Evolutionary conservation across 2,113 vertebrate species (phyloP).

Genomic region (Ophthalmolycus amberensis): DNA sequence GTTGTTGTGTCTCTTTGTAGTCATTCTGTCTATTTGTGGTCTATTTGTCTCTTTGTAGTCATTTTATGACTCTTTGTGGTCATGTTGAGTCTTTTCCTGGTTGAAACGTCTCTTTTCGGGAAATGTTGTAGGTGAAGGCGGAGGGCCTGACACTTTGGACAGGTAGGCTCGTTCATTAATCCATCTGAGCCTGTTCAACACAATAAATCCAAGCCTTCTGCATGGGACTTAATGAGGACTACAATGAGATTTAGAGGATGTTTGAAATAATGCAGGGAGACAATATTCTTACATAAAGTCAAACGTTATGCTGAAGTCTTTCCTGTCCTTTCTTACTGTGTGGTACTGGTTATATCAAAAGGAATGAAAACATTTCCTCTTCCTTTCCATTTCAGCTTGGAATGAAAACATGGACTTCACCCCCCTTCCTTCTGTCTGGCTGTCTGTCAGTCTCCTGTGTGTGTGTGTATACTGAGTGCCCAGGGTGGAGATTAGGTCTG

Average conservation of each 20-base stretch:
- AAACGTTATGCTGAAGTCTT: neutral
- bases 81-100: too few relatives aligned
- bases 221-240: neutral
- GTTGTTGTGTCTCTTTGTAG: too few relatives aligned
- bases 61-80: too few relatives aligned
- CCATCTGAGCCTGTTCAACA: neutral
- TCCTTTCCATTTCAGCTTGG: constrained; percentile 50
- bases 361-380: constrained; percentile 59
- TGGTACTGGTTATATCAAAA: constrained; percentile 36
- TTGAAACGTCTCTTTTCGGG: too few relatives aligned
- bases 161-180: neutral
- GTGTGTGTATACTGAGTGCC: constrained; percentile 48
- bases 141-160: too few relatives aligned
- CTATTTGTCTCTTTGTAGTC: too few relatives aligned
- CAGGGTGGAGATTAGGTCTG: constrained; percentile 71
- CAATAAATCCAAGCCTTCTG: neutral
- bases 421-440: constrained; percentile 12
- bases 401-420: constrained; percentile 50
- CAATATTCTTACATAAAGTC: neutral
- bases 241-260: neutral
- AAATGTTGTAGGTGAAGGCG: too few relatives aligned
- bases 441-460: constrained; percentile 11
- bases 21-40: too few relatives aligned
- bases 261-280: neutral
- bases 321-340: constrained; percentile 17